phyloP scores from a whole-genome alignment of 1,140 invertebrate genomes.

The Drosophila melanogaster region Release_6_plus_ISO1_MT NT_033779.5:12047501-12048000 shows the following conservation, averaged over 20 bases:
- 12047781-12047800: conserved; percentile 86
- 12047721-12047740: conserved; percentile 86
- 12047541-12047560: conserved; percentile 79
- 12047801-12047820: conserved; percentile 85
- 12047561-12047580: conserved; percentile 81
- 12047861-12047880: conserved; percentile 87
- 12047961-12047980: conserved; percentile 88
- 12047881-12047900: conserved; percentile 87
- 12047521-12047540: conserved; percentile 76
- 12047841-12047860: conserved; percentile 86
- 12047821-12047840: conserved; percentile 85
- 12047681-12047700: conserved; percentile 85
- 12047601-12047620: conserved; percentile 87
- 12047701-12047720: conserved; percentile 85
- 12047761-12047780: conserved; percentile 86
- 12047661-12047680: conserved; percentile 82
- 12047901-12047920: conserved; percentile 88
- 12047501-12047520: conserved; percentile 55
- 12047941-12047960: conserved; percentile 87
- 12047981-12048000: conserved; percentile 87
- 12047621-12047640: conserved; percentile 86
- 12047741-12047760: conserved; percentile 86
- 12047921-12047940: conserved; percentile 86
- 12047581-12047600: conserved; percentile 85
- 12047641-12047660: conserved; percentile 80